Percentiles rank a stretch among this genome's conserved stretches.
Conservation (phyloP, 2,888 invertebrate species). For the Melanostoma mellinum region DNA sequence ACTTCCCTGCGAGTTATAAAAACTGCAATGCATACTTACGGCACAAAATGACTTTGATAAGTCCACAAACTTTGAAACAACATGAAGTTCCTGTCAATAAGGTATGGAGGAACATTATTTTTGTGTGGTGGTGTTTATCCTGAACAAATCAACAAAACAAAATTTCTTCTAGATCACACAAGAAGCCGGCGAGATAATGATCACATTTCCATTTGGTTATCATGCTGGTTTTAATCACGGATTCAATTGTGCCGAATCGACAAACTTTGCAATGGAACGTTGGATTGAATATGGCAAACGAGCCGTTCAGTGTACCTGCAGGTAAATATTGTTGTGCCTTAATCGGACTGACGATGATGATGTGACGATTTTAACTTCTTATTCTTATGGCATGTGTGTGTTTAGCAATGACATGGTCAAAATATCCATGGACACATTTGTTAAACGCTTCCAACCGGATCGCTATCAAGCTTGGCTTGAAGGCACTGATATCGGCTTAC, state of each 20-base stretch:
- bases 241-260: slow-evolving; percentile 99
- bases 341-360: neutral
- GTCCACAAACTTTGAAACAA: slow-evolving; percentile 94
- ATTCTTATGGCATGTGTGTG: slow-evolving; percentile 30
- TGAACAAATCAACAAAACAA: slow-evolving; percentile 1
- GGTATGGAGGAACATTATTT: slow-evolving; percentile 81
- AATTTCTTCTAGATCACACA: slow-evolving; percentile 89
- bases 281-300: slow-evolving; percentile 99
- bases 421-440: slow-evolving; percentile 99
- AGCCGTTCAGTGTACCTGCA: slow-evolving; percentile 92
- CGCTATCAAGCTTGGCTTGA: slow-evolving; percentile 94
- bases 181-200: slow-evolving; percentile 98
- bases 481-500: slow-evolving; percentile 94
- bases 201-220: slow-evolving; percentile 99
- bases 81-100: slow-evolving; percentile 98
- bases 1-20: slow-evolving; percentile 92
- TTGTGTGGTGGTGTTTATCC: too few relatives aligned
- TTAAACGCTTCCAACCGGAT: slow-evolving; percentile 94
- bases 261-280: slow-evolving; percentile 97
- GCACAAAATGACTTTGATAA: slow-evolving; percentile 99
- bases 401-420: slow-evolving; percentile 95
- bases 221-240: slow-evolving; percentile 99
- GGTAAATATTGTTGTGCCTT: slow-evolving; percentile 76
- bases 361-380: neutral
- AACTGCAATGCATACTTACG: slow-evolving; percentile 95